phyloP scores from a whole-genome alignment of 2,797 vertebrate genomes.

The Cheirogaleus major region DNA sequence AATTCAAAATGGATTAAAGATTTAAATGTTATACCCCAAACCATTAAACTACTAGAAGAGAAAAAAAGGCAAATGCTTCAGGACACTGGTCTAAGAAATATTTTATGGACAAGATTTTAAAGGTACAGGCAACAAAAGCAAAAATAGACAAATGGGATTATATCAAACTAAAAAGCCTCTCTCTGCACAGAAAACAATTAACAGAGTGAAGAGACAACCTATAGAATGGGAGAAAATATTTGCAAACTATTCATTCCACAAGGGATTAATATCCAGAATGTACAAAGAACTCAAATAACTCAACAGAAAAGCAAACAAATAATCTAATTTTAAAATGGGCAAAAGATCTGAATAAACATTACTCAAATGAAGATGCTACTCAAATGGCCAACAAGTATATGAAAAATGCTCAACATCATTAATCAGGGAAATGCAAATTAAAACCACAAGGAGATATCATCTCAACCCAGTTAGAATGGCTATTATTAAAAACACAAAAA shows the following conservation, averaged over 20 bases:
- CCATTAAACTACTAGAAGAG: background rate
- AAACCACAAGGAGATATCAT: background rate
- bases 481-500: background rate
- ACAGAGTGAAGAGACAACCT: background rate
- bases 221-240: background rate
- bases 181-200: background rate
- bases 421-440: background rate
- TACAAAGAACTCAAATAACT: background rate
- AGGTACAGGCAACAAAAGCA: background rate
- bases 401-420: background rate
- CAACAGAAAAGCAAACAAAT: background rate
- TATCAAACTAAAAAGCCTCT: background rate
- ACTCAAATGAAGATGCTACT: background rate
- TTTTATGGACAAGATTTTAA: background rate
- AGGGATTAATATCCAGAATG: background rate
- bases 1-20: background rate
- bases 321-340: background rate
- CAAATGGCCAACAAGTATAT: background rate
- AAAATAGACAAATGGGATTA: background rate
- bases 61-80: background rate
- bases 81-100: background rate
- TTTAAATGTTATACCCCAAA: background rate
- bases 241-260: background rate
- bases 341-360: background rate
- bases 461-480: background rate